These are phyloP conservation scores for Nyctibius grandis DNA, from an alignment of 2,797 vertebrate species.

Conservation along the genomic window DNA sequence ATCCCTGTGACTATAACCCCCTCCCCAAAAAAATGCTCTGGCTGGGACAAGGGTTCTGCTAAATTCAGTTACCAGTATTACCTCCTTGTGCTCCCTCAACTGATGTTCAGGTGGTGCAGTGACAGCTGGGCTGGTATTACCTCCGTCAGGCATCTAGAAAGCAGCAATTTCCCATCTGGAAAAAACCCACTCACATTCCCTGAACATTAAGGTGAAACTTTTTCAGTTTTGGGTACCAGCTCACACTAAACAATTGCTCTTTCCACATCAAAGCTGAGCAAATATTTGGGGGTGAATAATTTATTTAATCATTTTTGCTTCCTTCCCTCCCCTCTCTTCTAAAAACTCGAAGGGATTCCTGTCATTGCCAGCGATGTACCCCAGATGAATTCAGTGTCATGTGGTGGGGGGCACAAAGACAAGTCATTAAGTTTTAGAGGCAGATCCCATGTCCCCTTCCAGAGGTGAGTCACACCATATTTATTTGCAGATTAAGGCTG, in stretches of 20 bases:
- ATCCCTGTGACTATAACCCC: not conserved
- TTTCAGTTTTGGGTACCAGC: not conserved
- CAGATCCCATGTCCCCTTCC: too few species aligned
- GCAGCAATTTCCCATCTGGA: not conserved
- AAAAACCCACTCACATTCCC: not conserved
- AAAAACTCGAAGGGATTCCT: not conserved
- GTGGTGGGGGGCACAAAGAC: not conserved
- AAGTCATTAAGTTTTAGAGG: rapidly evolving
- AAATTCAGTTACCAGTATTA: not conserved
- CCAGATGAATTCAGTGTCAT: not conserved
- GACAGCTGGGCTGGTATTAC: not conserved
- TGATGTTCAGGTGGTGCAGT: not conserved
- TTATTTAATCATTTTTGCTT: not conserved
- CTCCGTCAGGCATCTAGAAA: not conserved
- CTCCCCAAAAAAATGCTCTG: not conserved
- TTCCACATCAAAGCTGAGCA: not conserved
- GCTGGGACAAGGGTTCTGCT: not conserved
- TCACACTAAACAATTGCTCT: not conserved
- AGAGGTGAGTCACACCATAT: not conserved
- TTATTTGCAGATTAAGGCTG: not conserved
- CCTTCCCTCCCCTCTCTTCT: too few species aligned
- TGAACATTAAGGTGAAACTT: not conserved
- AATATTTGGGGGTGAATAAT: not conserved
- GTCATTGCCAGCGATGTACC: rapidly evolving
- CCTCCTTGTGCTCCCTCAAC: not conserved